Conservation (phyloP, 2,113 vertebrate genomes). For the Chunga burmeisteri region DNA sequence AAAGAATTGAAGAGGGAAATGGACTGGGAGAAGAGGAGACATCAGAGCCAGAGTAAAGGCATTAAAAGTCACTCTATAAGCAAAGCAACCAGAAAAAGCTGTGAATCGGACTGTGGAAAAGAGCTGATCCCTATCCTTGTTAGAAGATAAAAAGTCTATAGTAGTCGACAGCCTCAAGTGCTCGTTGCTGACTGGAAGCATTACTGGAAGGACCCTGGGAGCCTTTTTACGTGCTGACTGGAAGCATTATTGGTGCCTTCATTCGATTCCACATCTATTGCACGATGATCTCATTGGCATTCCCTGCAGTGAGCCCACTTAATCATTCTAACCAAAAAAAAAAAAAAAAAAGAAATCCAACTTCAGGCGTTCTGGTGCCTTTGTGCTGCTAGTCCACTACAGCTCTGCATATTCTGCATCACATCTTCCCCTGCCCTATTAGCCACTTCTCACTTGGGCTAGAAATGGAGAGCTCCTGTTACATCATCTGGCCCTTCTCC, state of each 20-base stretch:
- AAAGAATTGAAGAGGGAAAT: neutral
- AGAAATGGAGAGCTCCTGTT: neutral
- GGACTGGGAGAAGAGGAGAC: neutral
- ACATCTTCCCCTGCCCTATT: neutral
- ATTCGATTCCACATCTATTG: neutral
- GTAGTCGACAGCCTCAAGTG: neutral
- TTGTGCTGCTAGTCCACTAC: neutral
- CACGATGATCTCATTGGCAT: slow-evolving; percentile 48
- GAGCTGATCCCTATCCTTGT: neutral
- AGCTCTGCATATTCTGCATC: neutral
- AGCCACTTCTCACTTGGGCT: neutral
- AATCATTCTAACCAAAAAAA: neutral
- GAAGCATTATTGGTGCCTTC: slow-evolving; percentile 16
- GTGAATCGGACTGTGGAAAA: neutral
- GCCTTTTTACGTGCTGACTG: slow-evolving; percentile 32
- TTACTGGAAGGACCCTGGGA: slow-evolving; percentile 45
- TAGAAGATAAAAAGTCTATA: neutral
- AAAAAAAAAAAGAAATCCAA: neutral
- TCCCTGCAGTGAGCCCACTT: slow-evolving; percentile 45
- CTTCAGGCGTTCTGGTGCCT: neutral
- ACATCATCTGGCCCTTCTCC: neutral
- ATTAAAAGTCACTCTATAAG: neutral
- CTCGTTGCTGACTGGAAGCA: slow-evolving; percentile 11
- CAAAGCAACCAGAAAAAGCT: neutral
- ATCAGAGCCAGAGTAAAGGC: neutral